These are phyloP conservation scores for Odontocolon sp. DNA, from an alignment of 2,888 invertebrate genomes.

Conservation along the genomic window DNA sequence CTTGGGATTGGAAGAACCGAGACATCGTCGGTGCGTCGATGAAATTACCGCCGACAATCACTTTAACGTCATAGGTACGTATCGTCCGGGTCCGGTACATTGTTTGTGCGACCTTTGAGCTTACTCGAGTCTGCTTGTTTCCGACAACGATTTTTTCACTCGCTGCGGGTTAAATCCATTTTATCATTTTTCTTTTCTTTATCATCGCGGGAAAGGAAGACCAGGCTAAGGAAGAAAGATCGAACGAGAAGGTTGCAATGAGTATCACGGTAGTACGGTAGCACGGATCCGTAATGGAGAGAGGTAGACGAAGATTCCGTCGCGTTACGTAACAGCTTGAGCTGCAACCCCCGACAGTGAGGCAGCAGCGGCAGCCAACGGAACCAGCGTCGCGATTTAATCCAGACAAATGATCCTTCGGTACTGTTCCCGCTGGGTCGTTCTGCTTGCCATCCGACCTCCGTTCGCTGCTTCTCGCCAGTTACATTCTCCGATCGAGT, in stretches of 20 bases:
- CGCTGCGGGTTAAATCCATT: constrained; percentile 15
- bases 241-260: constrained; percentile 49
- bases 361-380: constrained; percentile 28
- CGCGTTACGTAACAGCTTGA: constrained; percentile 47
- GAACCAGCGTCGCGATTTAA: constrained; percentile 66
- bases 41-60: too few species aligned
- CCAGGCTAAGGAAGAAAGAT: constrained; percentile 49
- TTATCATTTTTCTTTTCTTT: constrained; percentile 29
- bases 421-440: constrained; percentile 35
- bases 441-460: too few species aligned
- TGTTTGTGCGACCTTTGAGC: background rate
- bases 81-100: too few species aligned
- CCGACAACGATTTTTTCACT: background rate
- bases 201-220: constrained; percentile 36
- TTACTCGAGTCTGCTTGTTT: background rate
- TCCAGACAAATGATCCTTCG: constrained; percentile 73
- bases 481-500: constrained; percentile 51
- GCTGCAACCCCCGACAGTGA: constrained; percentile 50
- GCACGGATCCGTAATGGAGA: constrained; percentile 42
- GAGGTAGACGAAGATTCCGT: constrained; percentile 43
- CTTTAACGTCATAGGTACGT: too few species aligned
- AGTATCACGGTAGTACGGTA: constrained; percentile 55
- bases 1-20: constrained; percentile 8
- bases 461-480: constrained; percentile 7
- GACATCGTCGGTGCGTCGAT: background rate